Evolutionary conservation across 2,888 invertebrate species (phyloP).

Genomic region (Lydus trimaculatus): DNA sequence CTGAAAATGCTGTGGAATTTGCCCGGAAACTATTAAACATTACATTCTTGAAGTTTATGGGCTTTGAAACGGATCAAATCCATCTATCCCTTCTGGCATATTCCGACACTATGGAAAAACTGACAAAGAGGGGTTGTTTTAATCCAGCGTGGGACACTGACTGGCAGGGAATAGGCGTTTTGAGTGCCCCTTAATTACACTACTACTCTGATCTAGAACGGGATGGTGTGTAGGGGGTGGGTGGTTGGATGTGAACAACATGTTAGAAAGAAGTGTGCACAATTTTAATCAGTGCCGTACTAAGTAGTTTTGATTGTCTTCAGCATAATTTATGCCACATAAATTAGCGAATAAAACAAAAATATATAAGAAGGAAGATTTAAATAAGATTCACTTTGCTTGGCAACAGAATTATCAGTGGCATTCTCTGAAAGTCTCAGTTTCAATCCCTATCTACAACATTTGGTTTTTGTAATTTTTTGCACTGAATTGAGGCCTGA

Average conservation of each 20-base stretch:
- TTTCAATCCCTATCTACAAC: too few species aligned
- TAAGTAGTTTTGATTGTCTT: too few species aligned
- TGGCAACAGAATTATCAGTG: too few species aligned
- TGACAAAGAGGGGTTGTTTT: conserved; percentile 48
- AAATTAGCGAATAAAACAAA: too few species aligned
- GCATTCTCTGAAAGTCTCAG: too few species aligned
- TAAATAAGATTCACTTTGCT: too few species aligned
- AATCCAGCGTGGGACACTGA: conserved; percentile 55
- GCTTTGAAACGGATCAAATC: conserved; percentile 3
- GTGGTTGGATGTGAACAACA: too few species aligned
- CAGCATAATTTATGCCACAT: neutral
- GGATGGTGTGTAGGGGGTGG: conserved; percentile 28
- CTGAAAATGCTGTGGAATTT: conserved; percentile 16
- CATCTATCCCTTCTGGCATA: conserved; percentile 16
- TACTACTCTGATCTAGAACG: conserved; percentile 37
- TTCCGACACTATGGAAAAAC: conserved; percentile 2
- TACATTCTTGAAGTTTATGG: conserved; percentile 45
- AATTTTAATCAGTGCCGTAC: conserved; percentile 17
- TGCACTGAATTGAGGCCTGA: too few species aligned
- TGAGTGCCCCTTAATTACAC: conserved; percentile 61
- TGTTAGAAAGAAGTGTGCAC: conserved; percentile 38
- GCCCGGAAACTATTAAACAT: conserved; percentile 34
- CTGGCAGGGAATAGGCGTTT: conserved; percentile 46
- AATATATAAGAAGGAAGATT: too few species aligned
- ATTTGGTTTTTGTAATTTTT: too few species aligned